Base-by-base conservation (phyloP, 23 tunicate genomes). In the Styela clava region DNA sequence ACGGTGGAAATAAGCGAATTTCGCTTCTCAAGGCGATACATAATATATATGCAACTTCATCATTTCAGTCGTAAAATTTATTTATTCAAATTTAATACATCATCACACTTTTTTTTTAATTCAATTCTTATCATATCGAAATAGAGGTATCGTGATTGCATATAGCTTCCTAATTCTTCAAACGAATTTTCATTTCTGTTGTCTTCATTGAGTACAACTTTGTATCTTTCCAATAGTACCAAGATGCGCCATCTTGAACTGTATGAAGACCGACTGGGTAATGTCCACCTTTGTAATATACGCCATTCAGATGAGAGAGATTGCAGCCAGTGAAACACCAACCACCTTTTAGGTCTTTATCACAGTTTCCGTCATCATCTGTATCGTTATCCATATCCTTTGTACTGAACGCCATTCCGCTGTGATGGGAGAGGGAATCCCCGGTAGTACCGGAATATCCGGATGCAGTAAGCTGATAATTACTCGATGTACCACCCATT, bases 221-320 rank as follows among this genome's bases (percentile, higher is more conserved):
- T 21, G 81, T 76, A 76, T 36, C 19, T 76, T 76, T 76, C 81
- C 81, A 76, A 64, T 76, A 24, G 1, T 76, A 76, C 81, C 81
- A 76, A n/a, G 65, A 44, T 21, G 37, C 81, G 12, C 65, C 81
- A 29, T 76, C 81, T 25, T 1, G 26, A 0, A 26, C 0, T 20
- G 52, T 27, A 0, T 51, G 7, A 24, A 2, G n/a, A 18, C 31
- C 81, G 31, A 44, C 1, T 20, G 81, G 44, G 1, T 76, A 76
- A 51, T 26, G 21, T 76, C 81, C 81, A 23, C 81, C 81, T 21
- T 25, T 24, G 65, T 76, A 76, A 21, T 36, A 36, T 56, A 33
- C 37, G 35, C 81, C 81, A 0, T 76, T 76, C 27, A 76, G 81
- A 76, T 76, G 64, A 0, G 81, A 76, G 0, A 76, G 52, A 44